phyloP scores from a whole-genome alignment of 2,797 vertebrate species.

The Anas capensis region DNA sequence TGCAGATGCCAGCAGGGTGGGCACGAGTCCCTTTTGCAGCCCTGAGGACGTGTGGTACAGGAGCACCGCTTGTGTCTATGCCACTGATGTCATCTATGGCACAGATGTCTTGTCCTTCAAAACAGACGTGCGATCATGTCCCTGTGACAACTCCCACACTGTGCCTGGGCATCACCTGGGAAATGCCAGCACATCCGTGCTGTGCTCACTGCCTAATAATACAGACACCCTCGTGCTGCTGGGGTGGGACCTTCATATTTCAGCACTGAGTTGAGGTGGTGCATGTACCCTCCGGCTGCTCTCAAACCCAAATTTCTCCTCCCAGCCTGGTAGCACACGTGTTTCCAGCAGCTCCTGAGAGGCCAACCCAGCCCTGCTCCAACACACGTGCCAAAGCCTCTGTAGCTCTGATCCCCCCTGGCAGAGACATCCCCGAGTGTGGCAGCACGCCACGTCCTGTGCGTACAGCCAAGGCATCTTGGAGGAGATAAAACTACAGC shows the following conservation, averaged over 20 bases:
- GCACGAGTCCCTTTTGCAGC: fast-evolving
- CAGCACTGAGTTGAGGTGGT: neutral
- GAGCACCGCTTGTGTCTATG: neutral
- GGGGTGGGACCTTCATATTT: neutral
- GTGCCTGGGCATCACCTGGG: neutral
- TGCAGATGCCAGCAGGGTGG: neutral
- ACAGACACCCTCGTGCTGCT: fast-evolving
- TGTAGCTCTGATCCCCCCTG: neutral
- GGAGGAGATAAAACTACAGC: slow-evolving; percentile 25
- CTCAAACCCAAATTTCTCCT: neutral
- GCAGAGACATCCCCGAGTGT: neutral
- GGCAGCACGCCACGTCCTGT: slow-evolving; percentile 16
- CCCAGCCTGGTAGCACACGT: fast-evolving
- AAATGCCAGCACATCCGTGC: neutral
- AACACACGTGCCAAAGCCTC: neutral
- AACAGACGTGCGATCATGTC: neutral
- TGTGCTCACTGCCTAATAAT: neutral
- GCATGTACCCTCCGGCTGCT: neutral
- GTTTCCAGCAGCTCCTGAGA: neutral
- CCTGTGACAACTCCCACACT: neutral
- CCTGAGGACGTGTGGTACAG: neutral
- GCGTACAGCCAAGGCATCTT: neutral
- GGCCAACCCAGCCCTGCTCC: neutral
- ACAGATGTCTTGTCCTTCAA: neutral
- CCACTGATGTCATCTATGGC: fast-evolving